These are phyloP conservation scores for Unio delphinus DNA, from an alignment of 2,888 invertebrate species.

Conservation along the genomic window DNA sequence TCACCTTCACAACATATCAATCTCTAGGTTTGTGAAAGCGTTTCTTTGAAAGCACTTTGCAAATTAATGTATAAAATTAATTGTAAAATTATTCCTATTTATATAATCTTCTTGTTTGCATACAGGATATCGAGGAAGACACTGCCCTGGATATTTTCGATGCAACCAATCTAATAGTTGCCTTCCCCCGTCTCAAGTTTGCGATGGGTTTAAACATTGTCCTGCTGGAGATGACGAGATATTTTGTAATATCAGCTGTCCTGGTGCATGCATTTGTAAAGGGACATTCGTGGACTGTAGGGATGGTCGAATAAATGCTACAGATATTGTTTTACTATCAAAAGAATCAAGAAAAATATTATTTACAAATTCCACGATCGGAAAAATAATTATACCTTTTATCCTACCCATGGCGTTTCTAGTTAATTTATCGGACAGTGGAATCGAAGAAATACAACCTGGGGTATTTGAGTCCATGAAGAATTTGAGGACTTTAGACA, in stretches of 20 bases:
- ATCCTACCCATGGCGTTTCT: constrained; percentile 2
- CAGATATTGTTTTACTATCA: neutral
- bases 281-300: constrained; percentile 17
- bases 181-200: constrained; percentile 23
- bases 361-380: constrained; percentile 2
- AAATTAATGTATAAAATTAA: too few species aligned
- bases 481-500: constrained; percentile 1
- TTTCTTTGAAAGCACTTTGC: too few species aligned
- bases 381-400: neutral
- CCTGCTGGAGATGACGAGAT: constrained; percentile 32
- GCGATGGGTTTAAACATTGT: constrained; percentile 33
- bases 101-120: too few species aligned
- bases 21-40: too few species aligned
- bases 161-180: constrained; percentile 19
- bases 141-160: constrained; percentile 16
- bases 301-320: neutral
- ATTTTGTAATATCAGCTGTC: constrained; percentile 22
- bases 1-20: too few species aligned
- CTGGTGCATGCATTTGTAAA: constrained; percentile 19
- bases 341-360: constrained; percentile 7
- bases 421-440: constrained; percentile 2
- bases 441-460: neutral
- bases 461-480: neutral
- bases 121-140: too few species aligned
- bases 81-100: too few species aligned